A percentile compares a stretch with the other conserved stretches of the same genome.
Conservation (phyloP, 2,888 invertebrate genomes). For the Melieria crassipennis region DNA sequence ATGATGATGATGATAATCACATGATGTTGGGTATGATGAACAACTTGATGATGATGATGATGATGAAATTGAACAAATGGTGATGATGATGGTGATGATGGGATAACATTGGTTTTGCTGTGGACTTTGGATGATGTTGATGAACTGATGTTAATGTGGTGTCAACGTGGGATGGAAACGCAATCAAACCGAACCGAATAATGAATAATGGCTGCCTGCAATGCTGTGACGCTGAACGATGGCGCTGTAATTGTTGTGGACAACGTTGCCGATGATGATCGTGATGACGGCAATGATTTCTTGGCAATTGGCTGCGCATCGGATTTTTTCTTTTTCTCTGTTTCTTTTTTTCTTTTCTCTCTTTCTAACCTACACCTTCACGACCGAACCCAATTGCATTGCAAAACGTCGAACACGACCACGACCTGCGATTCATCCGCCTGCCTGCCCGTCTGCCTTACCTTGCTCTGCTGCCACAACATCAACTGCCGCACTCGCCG, state of each 20-base stretch:
- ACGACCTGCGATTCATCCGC: conserved; percentile 30
- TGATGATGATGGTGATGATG: conserved; percentile 43
- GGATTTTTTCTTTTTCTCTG: conserved; percentile 42
- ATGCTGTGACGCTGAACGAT: conserved; percentile 13
- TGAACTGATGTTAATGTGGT: conserved; percentile 47
- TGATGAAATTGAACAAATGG: conserved; percentile 53
- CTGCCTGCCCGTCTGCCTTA: conserved; percentile 15
- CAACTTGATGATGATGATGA: conserved; percentile 48
- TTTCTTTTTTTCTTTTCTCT: conserved; percentile 48
- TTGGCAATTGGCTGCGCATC: conserved; percentile 27
- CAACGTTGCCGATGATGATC: conserved; percentile 25
- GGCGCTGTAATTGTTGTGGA: conserved; percentile 18
- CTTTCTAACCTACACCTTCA: conserved; percentile 44
- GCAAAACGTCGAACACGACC: conserved; percentile 36
- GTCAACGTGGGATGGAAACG: conserved; percentile 56
- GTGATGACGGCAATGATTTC: conserved; percentile 24
- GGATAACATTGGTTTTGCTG: conserved; percentile 35
- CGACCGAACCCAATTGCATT: conserved; percentile 37
- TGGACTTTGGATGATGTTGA: conserved; percentile 17
- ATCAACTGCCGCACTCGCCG: neutral
- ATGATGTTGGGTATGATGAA: conserved; percentile 63
- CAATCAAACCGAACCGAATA: neutral
- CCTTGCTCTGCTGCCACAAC: conserved; percentile 30
- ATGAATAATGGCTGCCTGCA: neutral
- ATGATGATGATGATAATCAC: conserved; percentile 66